Conservation (phyloP, 2,888 invertebrate species). For the Chrysotoxum bicinctum region DNA sequence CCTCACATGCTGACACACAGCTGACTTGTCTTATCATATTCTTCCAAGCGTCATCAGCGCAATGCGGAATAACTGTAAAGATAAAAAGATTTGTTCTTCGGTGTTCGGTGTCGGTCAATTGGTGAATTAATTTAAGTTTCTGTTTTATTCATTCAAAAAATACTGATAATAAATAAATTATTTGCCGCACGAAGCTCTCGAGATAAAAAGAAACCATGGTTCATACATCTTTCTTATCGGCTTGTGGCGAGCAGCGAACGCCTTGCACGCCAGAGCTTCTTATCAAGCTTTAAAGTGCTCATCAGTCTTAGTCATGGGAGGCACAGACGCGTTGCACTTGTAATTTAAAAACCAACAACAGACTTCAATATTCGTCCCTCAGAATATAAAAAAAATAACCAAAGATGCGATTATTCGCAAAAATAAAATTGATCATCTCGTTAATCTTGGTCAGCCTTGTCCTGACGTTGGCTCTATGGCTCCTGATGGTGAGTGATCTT, state of each 20-base stretch:
- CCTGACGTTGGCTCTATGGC: slow-evolving; percentile 30
- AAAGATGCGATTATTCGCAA: slow-evolving; percentile 61
- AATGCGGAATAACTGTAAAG: too few relatives aligned
- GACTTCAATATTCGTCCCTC: background rate
- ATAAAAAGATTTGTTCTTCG: too few relatives aligned
- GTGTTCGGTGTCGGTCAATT: too few relatives aligned
- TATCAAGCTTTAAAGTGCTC: background rate
- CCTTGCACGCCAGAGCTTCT: background rate
- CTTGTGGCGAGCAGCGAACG: background rate
- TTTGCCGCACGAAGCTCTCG: background rate
- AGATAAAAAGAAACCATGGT: background rate
- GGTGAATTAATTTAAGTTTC: background rate
- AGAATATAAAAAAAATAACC: background rate
- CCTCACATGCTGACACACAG: too few relatives aligned
- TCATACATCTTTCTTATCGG: background rate
- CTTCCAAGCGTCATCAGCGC: too few relatives aligned
- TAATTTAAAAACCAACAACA: slow-evolving; percentile 18
- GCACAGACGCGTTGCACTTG: slow-evolving; percentile 4
- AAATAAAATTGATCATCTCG: slow-evolving; percentile 45
- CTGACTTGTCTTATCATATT: too few relatives aligned
- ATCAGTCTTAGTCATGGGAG: slow-evolving; percentile 35
- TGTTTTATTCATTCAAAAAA: background rate
- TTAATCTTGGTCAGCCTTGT: slow-evolving; percentile 39
- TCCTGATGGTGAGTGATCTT: slow-evolving; percentile 35
- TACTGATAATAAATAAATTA: background rate